These are phyloP conservation scores for Thalassaphorura encarpata DNA, from an alignment of 1,140 invertebrate genomes.

Conservation along the genomic window DNA sequence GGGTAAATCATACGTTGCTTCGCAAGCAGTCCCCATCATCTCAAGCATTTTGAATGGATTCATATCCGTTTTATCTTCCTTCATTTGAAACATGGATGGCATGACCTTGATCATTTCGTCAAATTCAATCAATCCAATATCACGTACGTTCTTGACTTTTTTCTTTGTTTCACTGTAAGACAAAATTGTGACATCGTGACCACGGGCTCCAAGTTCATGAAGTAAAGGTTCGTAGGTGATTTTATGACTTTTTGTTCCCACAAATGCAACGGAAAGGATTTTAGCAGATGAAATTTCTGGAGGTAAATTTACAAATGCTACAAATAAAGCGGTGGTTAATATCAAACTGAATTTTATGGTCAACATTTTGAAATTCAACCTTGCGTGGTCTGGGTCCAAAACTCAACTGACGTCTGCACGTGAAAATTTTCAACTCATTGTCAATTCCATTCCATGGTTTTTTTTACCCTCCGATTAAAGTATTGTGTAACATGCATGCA, in stretches of 20 bases:
- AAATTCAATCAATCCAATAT: constrained; percentile 1
- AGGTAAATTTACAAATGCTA: too few relatives aligned
- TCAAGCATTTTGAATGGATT: background rate
- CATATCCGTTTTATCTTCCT: background rate
- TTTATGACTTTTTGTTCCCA: constrained; percentile 10
- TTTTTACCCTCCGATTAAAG: too few relatives aligned
- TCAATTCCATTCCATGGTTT: too few relatives aligned
- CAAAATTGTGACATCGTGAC: constrained; percentile 33
- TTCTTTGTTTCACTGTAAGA: constrained; percentile 32
- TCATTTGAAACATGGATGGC: constrained; percentile 3
- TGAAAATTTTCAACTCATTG: too few relatives aligned
- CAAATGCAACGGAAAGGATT: constrained; percentile 5
- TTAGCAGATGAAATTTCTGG: background rate
- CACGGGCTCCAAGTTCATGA: constrained; percentile 28
- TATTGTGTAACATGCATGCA: too few relatives aligned
- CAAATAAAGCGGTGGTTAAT: too few relatives aligned
- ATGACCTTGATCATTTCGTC: background rate
- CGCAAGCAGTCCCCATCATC: background rate
- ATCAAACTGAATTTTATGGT: too few relatives aligned
- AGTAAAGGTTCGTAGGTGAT: constrained; percentile 15
- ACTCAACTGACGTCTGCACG: too few relatives aligned
- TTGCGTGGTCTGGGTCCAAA: too few relatives aligned
- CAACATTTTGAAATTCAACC: too few relatives aligned
- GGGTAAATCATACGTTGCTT: background rate
- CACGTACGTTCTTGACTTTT: constrained; percentile 12